Percentiles rank a stretch among this genome's conserved stretches.
Evolutionary conservation across 2,113 vertebrate species (phyloP).

Genomic region (Eptatretus burgeri): DNA sequence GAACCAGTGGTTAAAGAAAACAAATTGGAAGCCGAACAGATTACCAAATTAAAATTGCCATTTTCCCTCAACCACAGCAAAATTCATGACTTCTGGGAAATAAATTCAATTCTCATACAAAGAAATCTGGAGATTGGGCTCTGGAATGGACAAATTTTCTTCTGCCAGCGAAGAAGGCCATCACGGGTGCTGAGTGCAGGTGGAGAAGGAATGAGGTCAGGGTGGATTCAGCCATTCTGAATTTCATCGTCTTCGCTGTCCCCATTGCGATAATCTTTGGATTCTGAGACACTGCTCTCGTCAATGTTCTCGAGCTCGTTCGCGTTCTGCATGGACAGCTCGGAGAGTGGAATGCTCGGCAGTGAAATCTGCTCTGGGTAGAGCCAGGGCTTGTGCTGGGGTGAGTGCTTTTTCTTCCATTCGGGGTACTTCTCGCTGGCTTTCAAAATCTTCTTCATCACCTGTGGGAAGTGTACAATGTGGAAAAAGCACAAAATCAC

Average conservation of each 20-base stretch:
- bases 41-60: too few species aligned
- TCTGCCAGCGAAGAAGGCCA: too few species aligned
- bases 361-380: slow-evolving; percentile 54
- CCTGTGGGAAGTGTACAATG: slow-evolving; percentile 16
- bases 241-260: slow-evolving; percentile 44
- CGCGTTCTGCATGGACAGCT: slow-evolving; percentile 49
- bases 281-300: slow-evolving; percentile 37
- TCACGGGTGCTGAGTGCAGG: too few species aligned
- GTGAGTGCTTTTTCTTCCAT: slow-evolving; percentile 56
- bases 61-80: too few species aligned
- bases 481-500: too few species aligned
- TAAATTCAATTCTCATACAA: too few species aligned
- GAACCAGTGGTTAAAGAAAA: too few species aligned
- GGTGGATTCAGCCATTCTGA: slow-evolving; percentile 14
- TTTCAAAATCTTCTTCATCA: slow-evolving; percentile 66
- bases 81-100: too few species aligned
- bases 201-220: too few species aligned
- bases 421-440: slow-evolving; percentile 51
- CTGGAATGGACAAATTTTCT: too few species aligned
- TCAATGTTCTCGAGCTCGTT: slow-evolving; percentile 82
- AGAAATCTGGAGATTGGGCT: too few species aligned
- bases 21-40: too few species aligned
- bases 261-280: slow-evolving; percentile 27
- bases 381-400: slow-evolving; percentile 51
- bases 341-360: slow-evolving; percentile 30